phyloP scores from a whole-genome alignment of 2,888 invertebrate species.

The Ophioninae sp. region DNA sequence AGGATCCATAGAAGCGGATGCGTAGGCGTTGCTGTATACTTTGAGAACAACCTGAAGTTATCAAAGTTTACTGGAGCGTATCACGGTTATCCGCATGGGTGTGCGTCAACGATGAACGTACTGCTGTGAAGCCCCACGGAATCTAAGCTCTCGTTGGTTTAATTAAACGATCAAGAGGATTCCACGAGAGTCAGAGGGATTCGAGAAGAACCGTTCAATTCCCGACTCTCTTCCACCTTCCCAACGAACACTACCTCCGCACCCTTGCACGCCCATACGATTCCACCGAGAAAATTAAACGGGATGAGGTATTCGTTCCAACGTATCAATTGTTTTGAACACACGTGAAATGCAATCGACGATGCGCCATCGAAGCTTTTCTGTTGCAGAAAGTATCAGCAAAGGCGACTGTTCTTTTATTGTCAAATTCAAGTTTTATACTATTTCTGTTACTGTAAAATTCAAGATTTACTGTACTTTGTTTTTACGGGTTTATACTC shows the following conservation, averaged over 20 bases:
- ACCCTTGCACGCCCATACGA: not conserved
- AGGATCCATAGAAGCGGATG: constrained; percentile 29
- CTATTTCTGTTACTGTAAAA: too few relatives aligned
- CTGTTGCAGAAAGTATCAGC: not conserved
- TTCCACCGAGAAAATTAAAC: constrained; percentile 9
- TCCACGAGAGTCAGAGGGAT: constrained; percentile 38
- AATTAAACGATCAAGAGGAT: constrained; percentile 56
- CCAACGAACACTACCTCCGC: not conserved
- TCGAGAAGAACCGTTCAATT: constrained; percentile 50
- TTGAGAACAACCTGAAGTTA: constrained; percentile 43
- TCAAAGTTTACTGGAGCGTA: constrained; percentile 52
- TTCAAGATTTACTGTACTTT: too few relatives aligned
- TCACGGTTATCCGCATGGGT: constrained; percentile 6
- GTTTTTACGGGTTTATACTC: too few relatives aligned
- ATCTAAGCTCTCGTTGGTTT: constrained; percentile 52
- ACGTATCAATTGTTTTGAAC: constrained; percentile 13
- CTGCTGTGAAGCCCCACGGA: constrained; percentile 24
- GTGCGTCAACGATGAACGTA: constrained; percentile 6
- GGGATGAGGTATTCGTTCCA: constrained; percentile 29
- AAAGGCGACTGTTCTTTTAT: not conserved
- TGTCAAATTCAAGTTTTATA: not conserved
- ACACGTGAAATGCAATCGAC: constrained; percentile 1
- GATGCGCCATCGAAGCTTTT: not conserved
- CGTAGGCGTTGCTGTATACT: constrained; percentile 11
- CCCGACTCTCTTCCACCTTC: constrained; percentile 3